These are phyloP conservation scores for Hirtodrosophila histrioides DNA, from an alignment of 2,888 invertebrate species.

Conservation along the genomic window DNA sequence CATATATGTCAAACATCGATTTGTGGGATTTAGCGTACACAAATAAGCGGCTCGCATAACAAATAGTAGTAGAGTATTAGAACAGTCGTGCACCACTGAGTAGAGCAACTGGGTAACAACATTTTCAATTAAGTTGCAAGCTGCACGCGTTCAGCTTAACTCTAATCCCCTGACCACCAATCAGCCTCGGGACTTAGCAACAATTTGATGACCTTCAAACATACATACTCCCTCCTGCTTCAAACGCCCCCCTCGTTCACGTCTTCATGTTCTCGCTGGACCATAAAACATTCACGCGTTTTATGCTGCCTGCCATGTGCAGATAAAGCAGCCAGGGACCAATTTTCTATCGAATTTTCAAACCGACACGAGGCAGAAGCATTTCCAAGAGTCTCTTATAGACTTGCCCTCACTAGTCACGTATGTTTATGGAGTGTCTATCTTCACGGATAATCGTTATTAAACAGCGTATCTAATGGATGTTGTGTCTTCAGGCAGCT, in stretches of 20 bases:
- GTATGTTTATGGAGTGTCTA: slow-evolving; percentile 2
- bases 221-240: neutral
- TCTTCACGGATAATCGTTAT: neutral
- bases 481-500: neutral
- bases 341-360: slow-evolving; percentile 37
- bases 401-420: slow-evolving; percentile 17
- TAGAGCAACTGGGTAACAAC: slow-evolving; percentile 19
- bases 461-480: no score
- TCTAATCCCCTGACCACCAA: slow-evolving; percentile 56
- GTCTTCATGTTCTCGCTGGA: slow-evolving; percentile 16
- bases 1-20: slow-evolving; percentile 39
- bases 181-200: slow-evolving; percentile 23
- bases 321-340: slow-evolving; percentile 21
- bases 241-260: neutral
- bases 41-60: slow-evolving; percentile 15
- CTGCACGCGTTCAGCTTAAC: slow-evolving; percentile 48
- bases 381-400: neutral
- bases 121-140: slow-evolving; percentile 66
- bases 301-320: slow-evolving; percentile 25
- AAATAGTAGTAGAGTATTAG: slow-evolving; percentile 1
- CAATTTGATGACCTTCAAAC: slow-evolving; percentile 37
- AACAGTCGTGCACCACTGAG: neutral
- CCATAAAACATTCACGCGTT: slow-evolving; percentile 49
- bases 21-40: slow-evolving; percentile 15
- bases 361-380: slow-evolving; percentile 1